Conservation (phyloP, 1,140 invertebrate species). For the Macrosteles quadrilineatus region DNA sequence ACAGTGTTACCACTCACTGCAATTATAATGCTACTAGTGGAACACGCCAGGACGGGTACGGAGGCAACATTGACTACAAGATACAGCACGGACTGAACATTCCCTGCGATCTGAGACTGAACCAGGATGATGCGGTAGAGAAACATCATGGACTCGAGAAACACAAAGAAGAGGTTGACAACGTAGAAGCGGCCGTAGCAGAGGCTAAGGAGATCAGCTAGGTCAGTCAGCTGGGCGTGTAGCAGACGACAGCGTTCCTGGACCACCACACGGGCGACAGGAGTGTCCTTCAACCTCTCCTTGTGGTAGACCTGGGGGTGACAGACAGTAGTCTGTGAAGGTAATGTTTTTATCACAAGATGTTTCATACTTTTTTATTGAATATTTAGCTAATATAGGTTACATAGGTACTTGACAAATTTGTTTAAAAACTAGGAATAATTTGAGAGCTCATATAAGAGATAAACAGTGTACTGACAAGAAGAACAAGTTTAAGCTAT, state of each 20-base stretch:
- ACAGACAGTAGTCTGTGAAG: too few species aligned
- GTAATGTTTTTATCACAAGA: too few species aligned
- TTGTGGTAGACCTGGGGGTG: background rate
- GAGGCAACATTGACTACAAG: slow-evolving; percentile 16
- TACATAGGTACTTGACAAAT: too few species aligned
- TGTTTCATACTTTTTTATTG: too few species aligned
- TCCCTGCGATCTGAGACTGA: background rate
- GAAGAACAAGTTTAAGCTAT: too few species aligned
- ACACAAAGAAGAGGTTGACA: slow-evolving; percentile 27
- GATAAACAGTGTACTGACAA: too few species aligned
- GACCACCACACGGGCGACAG: background rate
- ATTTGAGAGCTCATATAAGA: too few species aligned
- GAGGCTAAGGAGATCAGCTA: background rate
- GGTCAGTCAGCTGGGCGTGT: slow-evolving; percentile 5
- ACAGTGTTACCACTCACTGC: slow-evolving; percentile 16
- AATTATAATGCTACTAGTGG: background rate
- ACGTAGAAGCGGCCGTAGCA: slow-evolving; percentile 24
- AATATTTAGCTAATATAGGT: too few species aligned
- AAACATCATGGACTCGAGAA: slow-evolving; percentile 20
- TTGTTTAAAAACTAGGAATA: too few species aligned
- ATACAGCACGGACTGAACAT: slow-evolving; percentile 18
- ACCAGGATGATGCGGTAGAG: slow-evolving; percentile 17
- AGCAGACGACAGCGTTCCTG: slow-evolving; percentile 1
- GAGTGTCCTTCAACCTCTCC: background rate
- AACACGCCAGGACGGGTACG: slow-evolving; percentile 8